phyloP scores from a whole-genome alignment of 2,113 vertebrate species.

The Maccullochella peelii region DNA sequence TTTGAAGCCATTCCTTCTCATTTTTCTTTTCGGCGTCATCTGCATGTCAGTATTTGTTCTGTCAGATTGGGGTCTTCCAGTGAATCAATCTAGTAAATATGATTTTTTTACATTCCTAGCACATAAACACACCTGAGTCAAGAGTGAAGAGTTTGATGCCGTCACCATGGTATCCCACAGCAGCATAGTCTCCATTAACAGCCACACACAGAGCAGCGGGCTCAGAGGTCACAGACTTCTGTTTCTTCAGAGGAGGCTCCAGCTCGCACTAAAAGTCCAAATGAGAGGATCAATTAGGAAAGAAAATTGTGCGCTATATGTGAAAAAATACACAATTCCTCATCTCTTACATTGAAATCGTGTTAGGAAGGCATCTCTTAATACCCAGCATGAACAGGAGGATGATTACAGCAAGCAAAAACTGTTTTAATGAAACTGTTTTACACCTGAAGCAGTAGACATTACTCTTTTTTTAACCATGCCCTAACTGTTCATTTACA shows the following conservation, averaged over 20 bases:
- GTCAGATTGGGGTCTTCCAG: background rate
- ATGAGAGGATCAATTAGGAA: background rate
- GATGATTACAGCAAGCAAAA: no score
- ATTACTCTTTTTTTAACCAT: background rate
- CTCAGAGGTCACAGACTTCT: background rate
- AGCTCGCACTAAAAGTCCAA: conserved; percentile 11
- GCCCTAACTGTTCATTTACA: background rate
- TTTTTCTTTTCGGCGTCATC: background rate
- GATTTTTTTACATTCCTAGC: background rate
- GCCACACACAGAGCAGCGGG: conserved; percentile 86
- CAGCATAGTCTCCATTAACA: conserved; percentile 73
- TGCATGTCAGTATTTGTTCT: background rate
- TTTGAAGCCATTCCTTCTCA: background rate
- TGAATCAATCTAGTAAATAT: background rate
- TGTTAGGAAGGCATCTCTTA: no score
- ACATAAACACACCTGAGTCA: conserved; percentile 79
- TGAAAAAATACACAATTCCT: no score
- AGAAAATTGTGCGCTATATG: background rate
- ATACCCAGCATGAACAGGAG: no score
- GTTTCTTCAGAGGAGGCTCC: conserved; percentile 64
- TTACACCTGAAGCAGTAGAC: no score
- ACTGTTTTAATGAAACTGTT: no score
- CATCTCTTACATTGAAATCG: no score
- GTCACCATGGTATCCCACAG: conserved; percentile 86
- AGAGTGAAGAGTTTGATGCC: conserved; percentile 84